Base-by-base conservation (phyloP, 2,113 vertebrate species). In the Cheirogaleus medius region DNA sequence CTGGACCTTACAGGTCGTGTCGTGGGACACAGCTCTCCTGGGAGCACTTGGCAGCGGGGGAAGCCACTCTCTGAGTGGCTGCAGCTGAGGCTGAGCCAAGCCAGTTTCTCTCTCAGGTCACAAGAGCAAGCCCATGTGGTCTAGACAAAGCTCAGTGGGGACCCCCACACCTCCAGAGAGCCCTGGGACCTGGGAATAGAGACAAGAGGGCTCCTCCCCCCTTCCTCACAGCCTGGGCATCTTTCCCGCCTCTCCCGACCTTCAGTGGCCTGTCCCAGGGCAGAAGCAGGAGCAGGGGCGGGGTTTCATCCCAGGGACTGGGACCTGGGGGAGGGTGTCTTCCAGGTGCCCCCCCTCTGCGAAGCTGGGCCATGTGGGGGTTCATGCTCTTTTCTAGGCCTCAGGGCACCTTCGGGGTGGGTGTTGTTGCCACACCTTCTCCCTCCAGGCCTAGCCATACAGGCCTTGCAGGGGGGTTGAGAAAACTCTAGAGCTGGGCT, bases 301-400 rank as follows among this genome's bases (percentile, higher is more conserved):
- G 95, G 90, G 13, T 98, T 98, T 88, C 98, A 97, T 96, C 97
- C 96, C 3, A 92, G 97, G 17, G 97, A 98, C 1, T 87, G 98
- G 39, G 96, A 98, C 13, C 64, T 95, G 95, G 94, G 94, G 47
- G 96, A 98, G 85, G 98, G 85, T 10, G 98, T 98, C 37, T 87
- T 94, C 88, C 97, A 97, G 97, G 96, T 97, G 97, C 66, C 58
- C 74, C 15, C 18, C 23, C 68, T n/a, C 15, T 0, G 20, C 9
- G 1, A 25, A 12, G 91, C 78, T 39, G 42, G 23, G 42, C 29
- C 47, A 20, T 69, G 80, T 37, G 88, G 56, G 44, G 29, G 63
- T 39, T 39, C 10, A 6, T 12, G 0, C 20, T 3, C 12, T 37
- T 74, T 47, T 42, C 58, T 64, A 27, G 44, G 49, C 5, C 54